These are phyloP conservation scores for Dysmachus trigonus DNA, from an alignment of 2,888 invertebrate species.

Conservation along the genomic window DNA sequence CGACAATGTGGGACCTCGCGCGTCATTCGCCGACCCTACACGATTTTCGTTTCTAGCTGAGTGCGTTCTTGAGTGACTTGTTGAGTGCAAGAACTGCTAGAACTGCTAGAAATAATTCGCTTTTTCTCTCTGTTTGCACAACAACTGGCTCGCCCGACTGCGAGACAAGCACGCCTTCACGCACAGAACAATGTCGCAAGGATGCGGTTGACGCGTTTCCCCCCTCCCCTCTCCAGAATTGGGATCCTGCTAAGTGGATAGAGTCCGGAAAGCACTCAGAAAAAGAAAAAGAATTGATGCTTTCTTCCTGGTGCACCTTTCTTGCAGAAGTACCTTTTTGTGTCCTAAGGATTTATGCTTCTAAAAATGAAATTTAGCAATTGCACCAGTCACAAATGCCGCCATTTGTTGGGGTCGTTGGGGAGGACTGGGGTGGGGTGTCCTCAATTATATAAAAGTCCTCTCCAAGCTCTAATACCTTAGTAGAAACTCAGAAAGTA, in stretches of 20 bases:
- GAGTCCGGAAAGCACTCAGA: neutral
- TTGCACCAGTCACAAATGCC: neutral
- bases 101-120: neutral
- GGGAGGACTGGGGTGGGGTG: neutral
- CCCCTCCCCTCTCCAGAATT: neutral
- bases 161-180: neutral
- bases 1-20: too few species aligned
- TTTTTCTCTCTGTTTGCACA: neutral
- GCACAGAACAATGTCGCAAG: neutral
- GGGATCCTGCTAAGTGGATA: neutral
- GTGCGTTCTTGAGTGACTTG: slow-evolving; percentile 4
- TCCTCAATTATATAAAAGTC: neutral
- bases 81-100: neutral
- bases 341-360: neutral
- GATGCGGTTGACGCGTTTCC: neutral
- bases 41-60: neutral
- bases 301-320: neutral
- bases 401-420: neutral
- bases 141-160: neutral
- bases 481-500: neutral
- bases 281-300: neutral
- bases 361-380: neutral
- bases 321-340: neutral
- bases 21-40: neutral
- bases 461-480: neutral